These are phyloP conservation scores for Lordiphosa collinella DNA, from an alignment of 1,140 invertebrate genomes.

Conservation along the genomic window DNA sequence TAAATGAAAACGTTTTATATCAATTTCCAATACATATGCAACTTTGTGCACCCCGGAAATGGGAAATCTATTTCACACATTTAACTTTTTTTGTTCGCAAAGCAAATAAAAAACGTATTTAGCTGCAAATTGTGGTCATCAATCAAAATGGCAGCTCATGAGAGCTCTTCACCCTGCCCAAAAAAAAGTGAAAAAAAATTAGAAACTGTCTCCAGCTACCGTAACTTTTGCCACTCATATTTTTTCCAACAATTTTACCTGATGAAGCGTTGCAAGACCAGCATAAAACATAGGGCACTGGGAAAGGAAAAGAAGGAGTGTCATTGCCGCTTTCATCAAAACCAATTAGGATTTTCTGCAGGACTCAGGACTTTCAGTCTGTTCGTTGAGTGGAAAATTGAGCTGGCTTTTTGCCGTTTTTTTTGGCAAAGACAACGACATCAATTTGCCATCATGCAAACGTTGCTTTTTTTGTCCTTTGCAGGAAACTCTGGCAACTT, in stretches of 20 bases:
- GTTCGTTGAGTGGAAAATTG: conserved; percentile 67
- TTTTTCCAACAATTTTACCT: conserved; percentile 59
- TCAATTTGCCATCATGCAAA: conserved; percentile 68
- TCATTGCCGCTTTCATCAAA: conserved; percentile 74
- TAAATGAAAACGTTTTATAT: conserved; percentile 28
- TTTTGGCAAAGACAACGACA: conserved; percentile 42
- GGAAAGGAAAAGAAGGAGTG: conserved; percentile 15
- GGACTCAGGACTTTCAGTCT: conserved; percentile 29
- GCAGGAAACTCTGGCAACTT: conserved; percentile 62
- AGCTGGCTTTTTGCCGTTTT: conserved; percentile 32
- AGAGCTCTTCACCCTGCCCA: conserved; percentile 20
- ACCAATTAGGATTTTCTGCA: conserved; percentile 76
- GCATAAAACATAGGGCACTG: conserved; percentile 18
- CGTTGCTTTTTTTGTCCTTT: conserved; percentile 31
- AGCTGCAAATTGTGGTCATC: conserved; percentile 73
- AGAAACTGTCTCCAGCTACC: conserved; percentile 42
- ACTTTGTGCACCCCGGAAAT: conserved; percentile 40
- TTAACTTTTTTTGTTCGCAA: conserved; percentile 14
- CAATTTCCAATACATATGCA: conserved; percentile 13
- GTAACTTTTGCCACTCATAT: conserved; percentile 65
- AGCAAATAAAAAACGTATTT: conserved; percentile 77
- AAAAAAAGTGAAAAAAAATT: conserved; percentile 15
- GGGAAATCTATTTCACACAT: conserved; percentile 36
- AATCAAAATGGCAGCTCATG: conserved; percentile 60
- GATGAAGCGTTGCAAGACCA: conserved; percentile 65